Evolutionary conservation across 2,888 invertebrate genomes (phyloP), one percentile per base, ranked within the genome.

Genomic region (Andricus quercusramuli): DNA sequence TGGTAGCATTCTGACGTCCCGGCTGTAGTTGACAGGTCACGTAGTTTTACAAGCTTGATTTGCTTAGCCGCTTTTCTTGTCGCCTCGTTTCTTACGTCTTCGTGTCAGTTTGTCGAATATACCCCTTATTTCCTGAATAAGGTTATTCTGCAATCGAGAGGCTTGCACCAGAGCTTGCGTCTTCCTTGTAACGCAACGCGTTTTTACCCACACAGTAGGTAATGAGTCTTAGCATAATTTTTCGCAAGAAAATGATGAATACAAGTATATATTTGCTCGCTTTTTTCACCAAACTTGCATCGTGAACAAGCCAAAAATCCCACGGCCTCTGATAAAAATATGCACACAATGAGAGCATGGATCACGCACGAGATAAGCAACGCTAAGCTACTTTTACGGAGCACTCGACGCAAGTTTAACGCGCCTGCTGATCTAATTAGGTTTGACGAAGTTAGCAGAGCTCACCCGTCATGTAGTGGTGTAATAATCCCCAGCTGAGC

Each of bases 201-300:
- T 82, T 82, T 81, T 85, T 85, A 77, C 32, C 81, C 82, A 80
- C 79, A 80, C 64, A 80, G 78, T 79, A 82, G 80, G 85, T 84
- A 85, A 88, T 82, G 85, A 81, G 78, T 78, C 85, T 88, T 89
- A 89, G 87, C 88, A 88, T 89, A 89, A 90, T 89, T 88, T 47
- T 89, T 87, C 88, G 82, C 86, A 82, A 82, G 82, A 83, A 82
- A 81, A 81, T 81, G 81, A 82, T 79, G 80, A 80, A 80, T 80
- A 86, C 83, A 64, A 80, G 79, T 80, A 81, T 83, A 79, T 80
- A 81, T 81, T 81, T 80, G 82, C 62, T 78, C 66, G 17, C 56
- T 77, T 59, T 83, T 74, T 70, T 47, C 79, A 6, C 47, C 17
- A 47, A 47, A 47, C 47, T 47, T 17, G 17, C 47, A 47, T 82